These are phyloP conservation scores for Sphecodes monilicornis DNA, from an alignment of 2,888 invertebrate species.

Conservation along the genomic window DNA sequence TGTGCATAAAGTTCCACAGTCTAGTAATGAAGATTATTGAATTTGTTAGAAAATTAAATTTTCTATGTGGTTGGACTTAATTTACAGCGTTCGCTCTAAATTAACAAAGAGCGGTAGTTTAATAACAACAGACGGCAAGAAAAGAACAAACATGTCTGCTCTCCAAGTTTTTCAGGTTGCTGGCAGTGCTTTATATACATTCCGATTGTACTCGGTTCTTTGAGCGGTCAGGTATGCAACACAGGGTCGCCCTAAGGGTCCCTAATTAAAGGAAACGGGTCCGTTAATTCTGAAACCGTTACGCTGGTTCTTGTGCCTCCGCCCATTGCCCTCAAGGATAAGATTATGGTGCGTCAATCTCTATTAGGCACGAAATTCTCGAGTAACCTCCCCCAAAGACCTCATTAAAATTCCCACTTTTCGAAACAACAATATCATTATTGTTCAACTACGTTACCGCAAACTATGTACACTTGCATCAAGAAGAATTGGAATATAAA, in stretches of 20 bases:
- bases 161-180: background rate
- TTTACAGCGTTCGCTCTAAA: background rate
- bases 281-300: conserved; percentile 18
- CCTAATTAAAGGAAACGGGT: conserved; percentile 21
- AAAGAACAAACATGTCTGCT: background rate
- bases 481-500: background rate
- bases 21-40: background rate
- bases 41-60: background rate
- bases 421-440: background rate
- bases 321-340: conserved; percentile 13
- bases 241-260: conserved; percentile 17
- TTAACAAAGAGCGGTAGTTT: background rate
- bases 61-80: background rate
- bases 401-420: conserved; percentile 4
- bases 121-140: background rate
- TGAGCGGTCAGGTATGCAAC: conserved; percentile 15
- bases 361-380: conserved; percentile 1
- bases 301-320: conserved; percentile 10
- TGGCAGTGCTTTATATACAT: conserved; percentile 5
- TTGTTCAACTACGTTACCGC: background rate
- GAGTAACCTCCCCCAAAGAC: background rate
- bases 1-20: too few species aligned
- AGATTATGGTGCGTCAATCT: conserved; percentile 17
- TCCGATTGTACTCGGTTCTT: background rate
- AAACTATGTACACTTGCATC: background rate